Conservation (phyloP, 2,888 invertebrate species). For the Branchipolynoe longqiensis region DNA sequence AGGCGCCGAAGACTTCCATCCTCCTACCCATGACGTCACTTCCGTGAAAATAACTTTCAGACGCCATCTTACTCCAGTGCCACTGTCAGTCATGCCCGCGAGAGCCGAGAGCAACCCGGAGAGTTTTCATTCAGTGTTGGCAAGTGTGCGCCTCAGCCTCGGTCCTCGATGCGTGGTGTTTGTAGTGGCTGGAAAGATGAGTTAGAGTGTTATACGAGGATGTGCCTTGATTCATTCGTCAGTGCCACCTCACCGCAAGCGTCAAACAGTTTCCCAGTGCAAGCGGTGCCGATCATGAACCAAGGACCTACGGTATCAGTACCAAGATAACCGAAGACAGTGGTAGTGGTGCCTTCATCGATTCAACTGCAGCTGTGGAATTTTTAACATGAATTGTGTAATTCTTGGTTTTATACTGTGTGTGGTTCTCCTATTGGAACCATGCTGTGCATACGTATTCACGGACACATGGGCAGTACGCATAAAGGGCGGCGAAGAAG, state of each 20-base stretch:
- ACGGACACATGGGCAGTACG: slow-evolving; percentile 78
- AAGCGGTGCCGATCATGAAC: slow-evolving; percentile 23
- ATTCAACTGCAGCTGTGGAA: slow-evolving; percentile 28
- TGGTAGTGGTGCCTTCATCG: slow-evolving; percentile 52
- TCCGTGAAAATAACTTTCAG: slow-evolving; percentile 28
- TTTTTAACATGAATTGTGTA: slow-evolving; percentile 31
- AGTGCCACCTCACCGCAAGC: neutral
- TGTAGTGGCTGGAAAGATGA: slow-evolving; percentile 1
- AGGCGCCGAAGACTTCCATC: neutral
- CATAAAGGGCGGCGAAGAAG: slow-evolving; percentile 76
- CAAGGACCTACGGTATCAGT: neutral
- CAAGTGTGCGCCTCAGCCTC: neutral
- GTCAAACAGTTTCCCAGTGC: slow-evolving; percentile 16
- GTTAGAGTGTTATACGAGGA: slow-evolving; percentile 25
- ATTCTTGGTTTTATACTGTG: slow-evolving; percentile 26
- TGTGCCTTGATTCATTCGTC: slow-evolving; percentile 35
- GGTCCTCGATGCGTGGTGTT: neutral
- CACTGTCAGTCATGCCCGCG: neutral
- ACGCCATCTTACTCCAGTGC: slow-evolving; percentile 53
- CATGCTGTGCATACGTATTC: slow-evolving; percentile 37
- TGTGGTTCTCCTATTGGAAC: slow-evolving; percentile 34
- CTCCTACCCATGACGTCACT: slow-evolving; percentile 28
- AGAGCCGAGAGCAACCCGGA: neutral
- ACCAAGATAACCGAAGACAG: slow-evolving; percentile 40
- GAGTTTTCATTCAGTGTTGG: neutral